phyloP scores from a whole-genome alignment of 1,140 invertebrate species.

The Bilobella aurantiaca region DNA sequence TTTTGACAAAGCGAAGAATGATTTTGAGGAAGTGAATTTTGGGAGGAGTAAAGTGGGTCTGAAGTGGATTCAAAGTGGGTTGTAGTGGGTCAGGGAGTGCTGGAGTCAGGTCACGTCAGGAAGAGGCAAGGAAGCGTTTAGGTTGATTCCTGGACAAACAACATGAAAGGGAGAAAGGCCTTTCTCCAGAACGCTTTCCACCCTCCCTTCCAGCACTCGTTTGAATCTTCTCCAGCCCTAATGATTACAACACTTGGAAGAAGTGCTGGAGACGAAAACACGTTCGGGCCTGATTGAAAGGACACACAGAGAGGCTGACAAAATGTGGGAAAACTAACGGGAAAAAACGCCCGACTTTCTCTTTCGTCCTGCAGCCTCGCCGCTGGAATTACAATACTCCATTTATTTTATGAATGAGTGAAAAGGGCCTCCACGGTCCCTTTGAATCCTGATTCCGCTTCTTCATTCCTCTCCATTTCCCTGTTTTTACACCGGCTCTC shows the following conservation, averaged over 20 bases:
- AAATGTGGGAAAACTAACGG: background rate
- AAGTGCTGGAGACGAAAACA: slow-evolving; percentile 8
- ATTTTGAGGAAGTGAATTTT: background rate
- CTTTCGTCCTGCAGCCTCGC: slow-evolving; percentile 16
- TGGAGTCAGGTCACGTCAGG: slow-evolving; percentile 34
- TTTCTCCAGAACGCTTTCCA: no score
- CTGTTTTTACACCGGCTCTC: slow-evolving; percentile 12
- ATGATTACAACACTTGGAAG: slow-evolving; percentile 2
- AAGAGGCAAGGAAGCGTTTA: slow-evolving; percentile 30
- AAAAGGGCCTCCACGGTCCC: background rate
- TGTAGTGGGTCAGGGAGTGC: background rate
- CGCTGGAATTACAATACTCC: slow-evolving; percentile 30
- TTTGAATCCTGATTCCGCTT: background rate
- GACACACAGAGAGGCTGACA: slow-evolving; percentile 29
- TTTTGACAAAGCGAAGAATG: background rate
- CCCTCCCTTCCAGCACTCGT: no score
- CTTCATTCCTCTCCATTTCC: background rate
- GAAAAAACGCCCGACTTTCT: background rate
- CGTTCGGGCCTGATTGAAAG: slow-evolving; percentile 33
- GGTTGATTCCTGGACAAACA: slow-evolving; percentile 28
- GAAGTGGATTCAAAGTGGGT: slow-evolving; percentile 13
- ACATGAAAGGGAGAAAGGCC: slow-evolving; percentile 10
- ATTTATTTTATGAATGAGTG: background rate
- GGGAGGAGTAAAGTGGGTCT: background rate
- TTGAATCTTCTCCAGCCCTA: background rate